Base-by-base conservation (phyloP, 2,888 invertebrate genomes). In the Molanna angustata region DNA sequence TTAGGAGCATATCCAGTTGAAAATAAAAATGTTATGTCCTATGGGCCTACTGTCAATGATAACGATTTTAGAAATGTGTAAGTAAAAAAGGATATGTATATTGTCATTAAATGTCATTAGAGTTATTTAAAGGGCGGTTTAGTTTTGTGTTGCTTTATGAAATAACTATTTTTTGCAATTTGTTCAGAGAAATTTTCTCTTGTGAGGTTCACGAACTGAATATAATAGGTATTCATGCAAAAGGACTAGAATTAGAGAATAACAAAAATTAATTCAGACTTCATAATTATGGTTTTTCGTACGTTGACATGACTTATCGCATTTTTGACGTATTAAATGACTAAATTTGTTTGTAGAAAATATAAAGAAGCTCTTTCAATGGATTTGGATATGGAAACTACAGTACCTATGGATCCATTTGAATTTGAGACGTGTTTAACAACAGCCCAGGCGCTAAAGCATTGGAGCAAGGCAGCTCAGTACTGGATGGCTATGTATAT, bases 1-100 rank as follows among this genome's bases (percentile, higher is more conserved):
- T 74, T 97, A n/a, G 98, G 97, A 2, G 91, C 91, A 1, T 98
- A 98, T 71, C 97, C 97, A 0, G 76, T 76, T 0, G 74, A 77
- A 21, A 80, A 85, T 0, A 79, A 83, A 49, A 83, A 90, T 11
- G 80, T 80, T 62, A 77, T 88, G 52, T 96, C 96, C 0, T 80
- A 85, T 64, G 98, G 97, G 2, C 97, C 97, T 0, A 85, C 87
- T 19, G 79, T 58, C 88, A 87, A 64, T 71, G 14, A 33, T 11
- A 33, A 79, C 61, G 76, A 79, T 58, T 68, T 88, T 18, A 75
- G 78, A 50, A 67, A 74, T 61, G 76, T 81, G 85, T 84, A 66
- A 69, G 76, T 47, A 33, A 4, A n/a, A n/a, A n/a, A n/a, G n/a
- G n/a, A n/a, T n/a, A n/a, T n/a, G n/a, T n/a, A n/a, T n/a, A n/a